phyloP scores from a whole-genome alignment of 2,797 vertebrate species.

The Anisognathus igniventris region DNA sequence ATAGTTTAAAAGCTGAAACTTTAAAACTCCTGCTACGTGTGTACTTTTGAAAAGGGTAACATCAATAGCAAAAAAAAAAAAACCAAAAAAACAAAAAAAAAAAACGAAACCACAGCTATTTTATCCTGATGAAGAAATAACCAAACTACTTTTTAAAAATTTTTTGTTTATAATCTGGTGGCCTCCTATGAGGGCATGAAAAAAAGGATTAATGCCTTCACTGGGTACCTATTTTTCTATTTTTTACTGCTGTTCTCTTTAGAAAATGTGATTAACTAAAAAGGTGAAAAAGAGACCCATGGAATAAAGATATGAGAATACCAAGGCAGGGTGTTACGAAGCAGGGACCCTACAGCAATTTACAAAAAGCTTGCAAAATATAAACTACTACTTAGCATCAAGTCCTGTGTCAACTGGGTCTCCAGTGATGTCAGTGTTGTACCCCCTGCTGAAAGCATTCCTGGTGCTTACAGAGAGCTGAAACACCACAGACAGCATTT shows the following conservation, averaged over 20 bases:
- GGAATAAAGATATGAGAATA: neutral
- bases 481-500: neutral
- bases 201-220: conserved; percentile 16
- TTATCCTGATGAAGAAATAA: neutral
- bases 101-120: neutral
- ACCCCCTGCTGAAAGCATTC: neutral
- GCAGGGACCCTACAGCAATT: neutral
- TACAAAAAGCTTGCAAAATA: neutral
- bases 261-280: conserved; percentile 10
- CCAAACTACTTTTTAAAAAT: neutral
- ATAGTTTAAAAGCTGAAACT: conserved; percentile 40
- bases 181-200: conserved; percentile 1
- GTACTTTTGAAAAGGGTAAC: conserved; percentile 1
- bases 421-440: neutral
- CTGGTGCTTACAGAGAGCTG: neutral
- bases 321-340: neutral
- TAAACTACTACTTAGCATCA: neutral
- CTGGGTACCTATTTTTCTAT: neutral
- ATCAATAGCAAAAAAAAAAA: neutral
- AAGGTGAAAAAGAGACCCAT: neutral
- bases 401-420: neutral
- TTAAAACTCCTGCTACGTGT: conserved; percentile 3
- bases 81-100: neutral
- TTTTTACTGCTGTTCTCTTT: conserved; percentile 33
- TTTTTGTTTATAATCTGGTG: conserved; percentile 18